These are phyloP conservation scores for Poeciliopsis gracilis DNA, from an alignment of 2,797 vertebrate species.

Conservation along the genomic window DNA sequence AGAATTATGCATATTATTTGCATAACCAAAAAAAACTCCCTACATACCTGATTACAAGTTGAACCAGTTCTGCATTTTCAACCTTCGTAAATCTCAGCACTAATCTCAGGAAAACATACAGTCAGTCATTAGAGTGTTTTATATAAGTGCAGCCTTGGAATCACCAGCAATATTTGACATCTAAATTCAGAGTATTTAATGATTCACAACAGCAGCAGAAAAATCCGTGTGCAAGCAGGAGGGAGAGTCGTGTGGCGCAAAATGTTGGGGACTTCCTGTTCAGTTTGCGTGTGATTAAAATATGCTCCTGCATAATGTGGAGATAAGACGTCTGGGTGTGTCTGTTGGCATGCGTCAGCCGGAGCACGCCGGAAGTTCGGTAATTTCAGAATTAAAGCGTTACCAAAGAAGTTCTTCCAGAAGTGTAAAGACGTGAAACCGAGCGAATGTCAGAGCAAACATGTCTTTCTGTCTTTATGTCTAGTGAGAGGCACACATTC, in stretches of 20 bases:
- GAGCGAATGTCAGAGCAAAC: too few species aligned
- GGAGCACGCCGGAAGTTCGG: not conserved
- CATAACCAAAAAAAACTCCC: not conserved
- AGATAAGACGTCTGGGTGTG: not conserved
- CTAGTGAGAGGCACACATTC: not conserved
- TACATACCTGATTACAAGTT: not conserved
- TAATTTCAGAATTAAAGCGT: not conserved
- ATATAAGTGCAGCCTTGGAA: not conserved
- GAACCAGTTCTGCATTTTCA: not conserved
- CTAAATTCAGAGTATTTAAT: slow-evolving; percentile 21
- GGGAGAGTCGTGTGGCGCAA: not conserved
- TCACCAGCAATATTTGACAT: slow-evolving; percentile 22
- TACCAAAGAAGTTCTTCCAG: too few species aligned
- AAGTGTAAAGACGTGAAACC: not conserved
- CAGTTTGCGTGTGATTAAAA: not conserved
- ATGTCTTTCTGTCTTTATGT: too few species aligned
- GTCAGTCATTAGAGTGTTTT: not conserved
- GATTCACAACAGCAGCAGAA: slow-evolving; percentile 20
- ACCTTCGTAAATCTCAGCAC: not conserved
- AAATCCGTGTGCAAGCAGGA: not conserved
- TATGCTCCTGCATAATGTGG: too few species aligned
- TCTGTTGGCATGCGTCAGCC: too few species aligned
- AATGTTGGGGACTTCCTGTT: not conserved
- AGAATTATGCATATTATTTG: not conserved
- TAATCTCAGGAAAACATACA: slow-evolving; percentile 5